phyloP scores from a whole-genome alignment of 2,113 vertebrate genomes.

The Peucedramus taeniatus region DNA sequence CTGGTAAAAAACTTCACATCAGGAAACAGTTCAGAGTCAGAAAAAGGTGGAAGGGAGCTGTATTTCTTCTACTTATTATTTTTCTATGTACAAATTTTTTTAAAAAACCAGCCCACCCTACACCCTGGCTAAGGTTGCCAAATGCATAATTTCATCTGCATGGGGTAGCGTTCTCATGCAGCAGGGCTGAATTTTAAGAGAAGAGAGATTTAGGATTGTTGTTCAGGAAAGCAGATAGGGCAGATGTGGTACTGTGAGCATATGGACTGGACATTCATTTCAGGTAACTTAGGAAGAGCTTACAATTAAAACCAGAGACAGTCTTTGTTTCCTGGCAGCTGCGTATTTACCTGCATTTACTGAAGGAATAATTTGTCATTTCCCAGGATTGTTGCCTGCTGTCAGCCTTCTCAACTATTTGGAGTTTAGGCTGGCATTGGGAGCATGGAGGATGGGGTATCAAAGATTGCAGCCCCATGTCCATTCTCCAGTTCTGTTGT shows the following conservation, averaged over 20 bases:
- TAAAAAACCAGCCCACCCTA: background rate
- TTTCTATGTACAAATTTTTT: background rate
- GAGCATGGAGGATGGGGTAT: background rate
- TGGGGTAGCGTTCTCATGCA: background rate
- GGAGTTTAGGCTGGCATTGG: background rate
- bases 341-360: background rate
- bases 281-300: background rate
- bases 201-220: background rate
- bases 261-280: background rate
- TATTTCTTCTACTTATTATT: background rate
- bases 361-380: background rate
- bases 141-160: background rate
- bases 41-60: background rate
- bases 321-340: background rate
- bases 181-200: background rate
- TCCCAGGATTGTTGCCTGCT: background rate
- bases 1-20: background rate
- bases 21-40: background rate
- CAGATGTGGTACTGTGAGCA: background rate
- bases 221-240: background rate
- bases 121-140: background rate
- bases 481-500: background rate
- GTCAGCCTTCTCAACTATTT: background rate
- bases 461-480: background rate
- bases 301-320: background rate